Base-by-base conservation (phyloP, 2,113 vertebrate genomes). In the Telmatochromis sp. region DNA sequence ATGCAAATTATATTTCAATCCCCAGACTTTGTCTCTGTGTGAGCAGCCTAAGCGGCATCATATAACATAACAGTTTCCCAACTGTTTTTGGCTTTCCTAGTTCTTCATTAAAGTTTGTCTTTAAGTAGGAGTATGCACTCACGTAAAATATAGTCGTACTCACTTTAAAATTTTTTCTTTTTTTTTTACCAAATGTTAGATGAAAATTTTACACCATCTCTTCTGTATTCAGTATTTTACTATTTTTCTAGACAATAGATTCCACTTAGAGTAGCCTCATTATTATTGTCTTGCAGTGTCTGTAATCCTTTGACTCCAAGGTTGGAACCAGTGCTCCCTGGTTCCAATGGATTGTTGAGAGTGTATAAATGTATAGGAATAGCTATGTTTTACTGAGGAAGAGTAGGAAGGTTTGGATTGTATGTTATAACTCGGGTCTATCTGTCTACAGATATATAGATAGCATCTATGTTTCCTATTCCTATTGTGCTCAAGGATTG, bases 1-100 rank as follows among this genome's bases (percentile, higher is more conserved):
- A 92, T 83, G 89, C 84, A 91, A 88, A 93, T 93, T 90, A 87
- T 87, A 91, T 84, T 86, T 92, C 81, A 87, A 90, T 91, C 84
- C 63, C 75, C 88, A 60, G 81, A 84, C 82, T 85, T 79, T 91
- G 83, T 82, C 80, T 86, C 60, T 65, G 51, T 53, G 80, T 82
- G 85, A 86, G 78, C 19, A 15, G 82, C 60, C 81, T 75, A 81
- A 86, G 53, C 79, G 31, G 21, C 13, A 28, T 80, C 49, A 47
- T 54, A 42, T 19, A 73, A 6, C 31, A 37, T 13, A 85, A 65
- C 35, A 51, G 53, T 49, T 84, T 83, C 10, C 78, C 23, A 83
- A 58, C 8, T 4, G n/a, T 75, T 80, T 73, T 49, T 63, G 58
- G 4, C 15, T 70, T 9, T 23, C 42, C 6, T 6, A 5, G 9